Conservation (phyloP, 35 echinoderm and acorn worm species). For the Patiria miniata region DNA sequence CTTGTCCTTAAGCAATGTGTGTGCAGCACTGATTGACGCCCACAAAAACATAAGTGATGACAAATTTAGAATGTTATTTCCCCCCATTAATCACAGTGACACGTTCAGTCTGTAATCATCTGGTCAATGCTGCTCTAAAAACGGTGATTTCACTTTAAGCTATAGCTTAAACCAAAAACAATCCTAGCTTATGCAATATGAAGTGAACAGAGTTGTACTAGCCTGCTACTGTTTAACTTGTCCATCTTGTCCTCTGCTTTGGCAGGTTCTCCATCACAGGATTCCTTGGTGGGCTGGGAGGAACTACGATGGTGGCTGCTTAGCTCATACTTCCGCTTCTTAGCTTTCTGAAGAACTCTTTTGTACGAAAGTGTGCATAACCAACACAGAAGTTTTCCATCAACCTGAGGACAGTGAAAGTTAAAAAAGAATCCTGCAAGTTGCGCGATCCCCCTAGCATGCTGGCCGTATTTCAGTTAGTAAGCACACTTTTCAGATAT, state of each 20-base stretch:
- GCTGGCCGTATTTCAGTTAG: not conserved
- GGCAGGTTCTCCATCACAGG: not conserved
- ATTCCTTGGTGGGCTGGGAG: constrained; percentile 12
- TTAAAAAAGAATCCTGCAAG: not conserved
- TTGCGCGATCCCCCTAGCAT: no score
- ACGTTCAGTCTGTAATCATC: no score
- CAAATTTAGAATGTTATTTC: no score
- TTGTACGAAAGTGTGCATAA: constrained; percentile 97
- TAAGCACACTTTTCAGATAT: no score
- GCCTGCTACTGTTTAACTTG: not conserved
- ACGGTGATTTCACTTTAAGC: no score
- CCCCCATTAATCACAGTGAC: no score
- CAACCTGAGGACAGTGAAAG: constrained; percentile 80
- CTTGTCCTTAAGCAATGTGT: no score
- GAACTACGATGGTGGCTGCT: constrained; percentile 48
- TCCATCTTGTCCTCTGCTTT: constrained; percentile 24
- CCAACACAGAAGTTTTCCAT: constrained; percentile 97
- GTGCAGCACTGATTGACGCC: no score
- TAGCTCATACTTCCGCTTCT: constrained; percentile 93
- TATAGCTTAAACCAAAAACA: no score
- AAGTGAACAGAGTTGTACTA: not conserved
- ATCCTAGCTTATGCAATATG: no score
- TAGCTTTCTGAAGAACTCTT: constrained; percentile 93
- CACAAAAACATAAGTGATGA: no score
- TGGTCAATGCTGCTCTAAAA: no score